phyloP scores from a whole-genome alignment of 2,888 invertebrate genomes.

The Lasioglossum figueresi region DNA sequence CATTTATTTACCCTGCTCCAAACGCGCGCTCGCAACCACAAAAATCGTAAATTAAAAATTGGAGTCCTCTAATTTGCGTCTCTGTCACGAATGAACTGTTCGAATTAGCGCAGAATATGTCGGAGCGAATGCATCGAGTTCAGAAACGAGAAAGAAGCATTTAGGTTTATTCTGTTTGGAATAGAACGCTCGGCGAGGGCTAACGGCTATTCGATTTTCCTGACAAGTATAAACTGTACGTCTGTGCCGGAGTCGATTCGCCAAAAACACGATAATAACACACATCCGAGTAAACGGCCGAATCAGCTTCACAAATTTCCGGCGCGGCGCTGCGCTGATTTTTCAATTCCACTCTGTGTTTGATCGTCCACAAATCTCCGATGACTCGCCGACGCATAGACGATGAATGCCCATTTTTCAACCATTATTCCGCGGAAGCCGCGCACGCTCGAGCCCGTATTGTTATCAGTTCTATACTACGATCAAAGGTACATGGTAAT shows the following conservation, averaged over 20 bases:
- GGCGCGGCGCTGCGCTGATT: constrained; percentile 46
- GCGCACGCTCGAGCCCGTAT: constrained; percentile 24
- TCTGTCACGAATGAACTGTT: too few relatives aligned
- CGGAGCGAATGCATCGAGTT: too few relatives aligned
- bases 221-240: neutral
- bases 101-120: too few relatives aligned
- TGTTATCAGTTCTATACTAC: constrained; percentile 53
- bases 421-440: constrained; percentile 46
- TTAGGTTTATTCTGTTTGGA: neutral
- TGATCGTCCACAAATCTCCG: constrained; percentile 65
- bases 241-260: neutral
- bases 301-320: constrained; percentile 61
- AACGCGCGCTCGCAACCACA: too few relatives aligned
- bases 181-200: neutral
- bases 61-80: neutral
- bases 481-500: constrained; percentile 48
- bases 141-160: neutral
- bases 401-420: constrained; percentile 66
- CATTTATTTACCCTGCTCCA: too few relatives aligned
- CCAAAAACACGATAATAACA: constrained; percentile 28
- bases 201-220: neutral
- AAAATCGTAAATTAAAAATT: neutral
- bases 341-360: constrained; percentile 64
- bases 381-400: constrained; percentile 62
- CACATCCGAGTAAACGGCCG: constrained; percentile 36